Conservation (phyloP, 2,797 vertebrate genomes). For the Pristis pectinata region DNA sequence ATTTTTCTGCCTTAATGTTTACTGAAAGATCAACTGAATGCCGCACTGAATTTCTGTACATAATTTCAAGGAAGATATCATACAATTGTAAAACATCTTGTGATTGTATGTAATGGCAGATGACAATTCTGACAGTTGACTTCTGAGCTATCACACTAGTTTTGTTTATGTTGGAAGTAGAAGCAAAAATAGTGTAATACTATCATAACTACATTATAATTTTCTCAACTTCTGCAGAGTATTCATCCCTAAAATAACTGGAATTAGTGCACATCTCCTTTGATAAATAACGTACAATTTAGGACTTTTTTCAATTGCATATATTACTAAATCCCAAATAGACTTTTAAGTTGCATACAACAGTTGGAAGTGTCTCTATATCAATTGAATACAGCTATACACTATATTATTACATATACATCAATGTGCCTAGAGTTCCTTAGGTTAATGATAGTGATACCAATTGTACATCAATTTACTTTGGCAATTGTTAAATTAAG, state of each 20-base stretch:
- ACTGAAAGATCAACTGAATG: not conserved
- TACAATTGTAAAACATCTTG: not conserved
- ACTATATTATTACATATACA: not conserved
- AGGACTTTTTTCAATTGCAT: not conserved
- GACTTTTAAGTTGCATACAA: not conserved
- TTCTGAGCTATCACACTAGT: not conserved
- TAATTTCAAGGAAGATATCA: not conserved
- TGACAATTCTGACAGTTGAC: too few relatives aligned
- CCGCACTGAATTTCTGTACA: not conserved
- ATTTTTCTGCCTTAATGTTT: not conserved
- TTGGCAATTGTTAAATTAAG: not conserved
- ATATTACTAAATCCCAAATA: not conserved
- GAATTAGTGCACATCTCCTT: not conserved
- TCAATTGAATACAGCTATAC: not conserved
- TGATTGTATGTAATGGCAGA: not conserved
- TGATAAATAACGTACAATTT: not conserved
- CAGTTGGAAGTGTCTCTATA: not conserved
- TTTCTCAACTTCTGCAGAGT: not conserved
- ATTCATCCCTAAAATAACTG: not conserved
- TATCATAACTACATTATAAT: not conserved
- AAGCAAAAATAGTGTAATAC: not conserved
- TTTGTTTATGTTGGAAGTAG: not conserved
- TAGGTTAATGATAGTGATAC: not conserved
- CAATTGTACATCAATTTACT: not conserved
- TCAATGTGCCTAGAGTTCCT: too few relatives aligned